Conservation (phyloP, 1,140 invertebrate species). For the Delia radicum region DNA sequence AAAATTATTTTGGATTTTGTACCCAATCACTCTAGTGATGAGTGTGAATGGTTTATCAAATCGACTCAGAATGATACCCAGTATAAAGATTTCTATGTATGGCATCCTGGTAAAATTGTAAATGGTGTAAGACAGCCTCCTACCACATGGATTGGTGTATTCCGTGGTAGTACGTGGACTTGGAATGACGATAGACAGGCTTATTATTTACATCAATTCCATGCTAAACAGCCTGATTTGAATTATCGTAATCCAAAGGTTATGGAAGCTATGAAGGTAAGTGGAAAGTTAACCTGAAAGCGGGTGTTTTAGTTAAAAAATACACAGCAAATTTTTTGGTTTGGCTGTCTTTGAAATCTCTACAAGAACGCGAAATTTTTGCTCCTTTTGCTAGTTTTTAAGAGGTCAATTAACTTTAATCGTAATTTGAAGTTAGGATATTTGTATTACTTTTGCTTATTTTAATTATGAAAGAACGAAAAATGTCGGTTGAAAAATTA, state of each 20-base stretch:
- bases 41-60: constrained; percentile 70
- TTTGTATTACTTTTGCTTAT: no score
- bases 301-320: no score
- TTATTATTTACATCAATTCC: constrained; percentile 71
- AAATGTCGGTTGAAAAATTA: no score
- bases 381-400: background rate
- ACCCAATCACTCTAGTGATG: constrained; percentile 74
- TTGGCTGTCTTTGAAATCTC: no score
- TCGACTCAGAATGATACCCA: constrained; percentile 60
- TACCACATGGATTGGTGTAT: constrained; percentile 67
- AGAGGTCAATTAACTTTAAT: no score
- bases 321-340: no score
- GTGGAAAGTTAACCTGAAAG: no score
- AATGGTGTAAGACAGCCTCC: constrained; percentile 57
- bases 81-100: constrained; percentile 72
- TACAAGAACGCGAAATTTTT: no score
- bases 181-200: constrained; percentile 62
- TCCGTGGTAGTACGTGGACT: constrained; percentile 65
- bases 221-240: constrained; percentile 66
- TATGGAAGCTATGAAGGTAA: constrained; percentile 51
- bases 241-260: constrained; percentile 69
- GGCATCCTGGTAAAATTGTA: constrained; percentile 59
- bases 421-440: no score
- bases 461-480: no score
- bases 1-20: constrained; percentile 54